Percentiles rank a stretch among this genome's conserved stretches.
Conservation (phyloP, 2,113 vertebrate genomes). For the Puffinus mauretanicus region DNA sequence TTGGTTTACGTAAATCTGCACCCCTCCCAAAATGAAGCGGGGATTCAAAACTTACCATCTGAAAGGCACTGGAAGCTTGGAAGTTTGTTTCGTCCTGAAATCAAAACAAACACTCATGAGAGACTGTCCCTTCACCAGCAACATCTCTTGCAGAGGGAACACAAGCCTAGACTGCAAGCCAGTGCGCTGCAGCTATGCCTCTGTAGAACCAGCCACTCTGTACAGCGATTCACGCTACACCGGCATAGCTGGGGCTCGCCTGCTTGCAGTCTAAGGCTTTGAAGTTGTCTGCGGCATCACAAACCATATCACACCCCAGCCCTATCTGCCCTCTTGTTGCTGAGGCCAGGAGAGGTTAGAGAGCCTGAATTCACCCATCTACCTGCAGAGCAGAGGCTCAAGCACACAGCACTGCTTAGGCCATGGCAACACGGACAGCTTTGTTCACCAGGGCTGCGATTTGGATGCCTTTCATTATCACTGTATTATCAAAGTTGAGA, state of each 20-base stretch:
- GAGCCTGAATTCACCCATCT: background rate
- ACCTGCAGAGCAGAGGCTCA: background rate
- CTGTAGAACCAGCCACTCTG: background rate
- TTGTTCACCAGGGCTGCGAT: background rate
- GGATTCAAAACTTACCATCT: conserved; percentile 78
- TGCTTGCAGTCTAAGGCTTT: background rate
- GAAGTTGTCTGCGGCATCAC: background rate
- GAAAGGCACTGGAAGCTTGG: conserved; percentile 83
- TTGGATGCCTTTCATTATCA: background rate
- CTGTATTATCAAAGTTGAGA: background rate
- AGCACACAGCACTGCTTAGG: background rate
- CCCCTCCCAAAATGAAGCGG: background rate
- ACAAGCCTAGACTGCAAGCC: background rate
- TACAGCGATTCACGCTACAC: background rate
- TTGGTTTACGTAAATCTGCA: background rate
- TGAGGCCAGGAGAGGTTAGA: background rate
- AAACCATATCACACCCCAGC: background rate
- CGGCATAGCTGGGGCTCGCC: background rate
- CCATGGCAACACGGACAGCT: background rate
- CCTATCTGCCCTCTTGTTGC: background rate
- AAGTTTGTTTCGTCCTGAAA: conserved; percentile 81
- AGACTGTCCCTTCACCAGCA: background rate
- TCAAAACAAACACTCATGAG: conserved; percentile 4
- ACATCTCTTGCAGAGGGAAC: background rate
- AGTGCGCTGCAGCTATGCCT: background rate